These are phyloP conservation scores for Apodemia hepburni DNA, from an alignment of 2,888 invertebrate species.

Conservation along the genomic window DNA sequence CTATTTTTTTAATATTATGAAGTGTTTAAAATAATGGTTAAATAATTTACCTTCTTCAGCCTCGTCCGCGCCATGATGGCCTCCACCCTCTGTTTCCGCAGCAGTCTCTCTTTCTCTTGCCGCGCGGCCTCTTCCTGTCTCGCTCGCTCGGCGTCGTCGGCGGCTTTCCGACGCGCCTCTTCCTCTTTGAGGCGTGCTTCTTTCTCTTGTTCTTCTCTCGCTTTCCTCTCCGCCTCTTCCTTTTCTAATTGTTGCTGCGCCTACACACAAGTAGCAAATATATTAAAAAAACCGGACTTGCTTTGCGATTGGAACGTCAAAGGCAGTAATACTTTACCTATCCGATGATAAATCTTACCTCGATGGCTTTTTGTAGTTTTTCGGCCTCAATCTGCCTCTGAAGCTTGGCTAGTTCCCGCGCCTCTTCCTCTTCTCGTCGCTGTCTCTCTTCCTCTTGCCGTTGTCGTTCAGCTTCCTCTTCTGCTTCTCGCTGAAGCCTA, in stretches of 20 bases:
- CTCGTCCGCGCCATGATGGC: conserved; percentile 96
- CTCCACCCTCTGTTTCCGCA: conserved; percentile 93
- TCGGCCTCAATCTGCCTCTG: conserved; percentile 92
- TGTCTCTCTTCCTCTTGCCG: conserved; percentile 92
- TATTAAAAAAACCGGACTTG: not conserved
- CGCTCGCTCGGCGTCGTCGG: conserved; percentile 92
- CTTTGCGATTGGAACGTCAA: not conserved
- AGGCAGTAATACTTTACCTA: too few species aligned
- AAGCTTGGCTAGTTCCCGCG: conserved; percentile 87
- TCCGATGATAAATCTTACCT: conserved; percentile 60
- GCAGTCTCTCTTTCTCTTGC: conserved; percentile 94
- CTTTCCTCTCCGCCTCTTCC: conserved; percentile 88
- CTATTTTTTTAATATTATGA: too few species aligned
- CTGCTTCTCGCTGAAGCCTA: conserved; percentile 78
- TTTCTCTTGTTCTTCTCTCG: conserved; percentile 85
- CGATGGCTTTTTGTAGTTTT: conserved; percentile 90
- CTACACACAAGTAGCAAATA: conserved; percentile 40
- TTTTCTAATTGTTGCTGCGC: conserved; percentile 75
- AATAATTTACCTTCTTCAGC: conserved; percentile 55
- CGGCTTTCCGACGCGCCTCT: conserved; percentile 88
- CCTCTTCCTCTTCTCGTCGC: conserved; percentile 89
- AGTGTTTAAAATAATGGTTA: not conserved
- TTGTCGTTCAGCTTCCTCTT: conserved; percentile 85
- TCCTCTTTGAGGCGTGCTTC: conserved; percentile 82
- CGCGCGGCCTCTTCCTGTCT: conserved; percentile 91